These are phyloP conservation scores for Calephelis perditalis DNA, from an alignment of 2,888 invertebrate genomes.

Conservation along the genomic window DNA sequence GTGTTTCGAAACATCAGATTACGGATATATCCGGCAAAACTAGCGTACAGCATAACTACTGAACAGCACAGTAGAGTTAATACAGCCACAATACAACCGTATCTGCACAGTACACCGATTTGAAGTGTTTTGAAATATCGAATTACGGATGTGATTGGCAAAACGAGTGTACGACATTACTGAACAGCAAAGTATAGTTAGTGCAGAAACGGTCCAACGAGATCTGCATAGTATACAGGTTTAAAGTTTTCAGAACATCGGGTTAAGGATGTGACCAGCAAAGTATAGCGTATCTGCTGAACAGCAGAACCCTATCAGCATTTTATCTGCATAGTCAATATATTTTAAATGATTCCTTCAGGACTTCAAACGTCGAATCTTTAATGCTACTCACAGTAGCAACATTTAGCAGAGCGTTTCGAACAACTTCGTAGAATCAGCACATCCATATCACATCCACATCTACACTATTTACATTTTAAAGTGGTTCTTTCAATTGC, in stretches of 20 bases:
- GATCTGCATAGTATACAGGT: constrained; percentile 34
- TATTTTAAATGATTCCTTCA: neutral
- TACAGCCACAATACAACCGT: no score
- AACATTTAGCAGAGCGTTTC: no score
- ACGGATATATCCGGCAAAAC: constrained; percentile 38
- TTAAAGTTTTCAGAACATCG: constrained; percentile 35
- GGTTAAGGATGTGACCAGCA: constrained; percentile 40
- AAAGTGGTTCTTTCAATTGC: no score
- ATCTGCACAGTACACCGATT: no score
- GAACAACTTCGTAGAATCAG: no score
- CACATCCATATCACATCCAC: no score
- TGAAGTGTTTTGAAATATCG: constrained; percentile 34
- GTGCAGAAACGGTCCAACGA: constrained; percentile 39
- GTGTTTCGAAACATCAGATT: constrained; percentile 39
- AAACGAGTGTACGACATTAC: constrained; percentile 36
- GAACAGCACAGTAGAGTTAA: constrained; percentile 32
- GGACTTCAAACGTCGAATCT: no score
- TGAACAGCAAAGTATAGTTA: constrained; percentile 38
- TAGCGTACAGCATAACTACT: constrained; percentile 33
- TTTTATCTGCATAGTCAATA: constrained; percentile 32
- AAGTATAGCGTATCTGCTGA: constrained; percentile 38
- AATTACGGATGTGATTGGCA: constrained; percentile 39
- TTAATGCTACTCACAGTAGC: no score
- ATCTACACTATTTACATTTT: no score
- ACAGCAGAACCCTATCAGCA: constrained; percentile 40